A percentile compares a stretch with the other conserved stretches of the same genome.
Conservation (phyloP, 1,140 invertebrate species). For the Helicoverpa armigera region DNA sequence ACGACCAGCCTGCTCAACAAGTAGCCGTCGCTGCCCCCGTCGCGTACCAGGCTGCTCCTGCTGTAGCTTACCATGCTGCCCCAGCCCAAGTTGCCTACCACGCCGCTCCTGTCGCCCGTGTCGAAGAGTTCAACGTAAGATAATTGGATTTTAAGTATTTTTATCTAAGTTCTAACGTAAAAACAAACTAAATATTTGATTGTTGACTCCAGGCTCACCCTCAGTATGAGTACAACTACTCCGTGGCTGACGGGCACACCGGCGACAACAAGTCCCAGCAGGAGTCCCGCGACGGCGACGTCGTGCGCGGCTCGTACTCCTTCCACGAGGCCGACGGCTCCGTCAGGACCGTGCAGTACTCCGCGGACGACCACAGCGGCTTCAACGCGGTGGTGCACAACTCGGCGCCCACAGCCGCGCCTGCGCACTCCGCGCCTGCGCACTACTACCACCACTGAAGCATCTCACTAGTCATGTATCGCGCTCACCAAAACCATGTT, state of each 20-base stretch:
- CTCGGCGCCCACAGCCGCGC: slow-evolving; percentile 71
- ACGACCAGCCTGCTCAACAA: slow-evolving; percentile 64
- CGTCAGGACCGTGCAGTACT: slow-evolving; percentile 85
- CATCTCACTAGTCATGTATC: slow-evolving; percentile 21
- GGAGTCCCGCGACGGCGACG: slow-evolving; percentile 85
- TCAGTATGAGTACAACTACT: slow-evolving; percentile 85
- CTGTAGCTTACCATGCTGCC: slow-evolving; percentile 56
- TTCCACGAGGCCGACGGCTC: slow-evolving; percentile 86
- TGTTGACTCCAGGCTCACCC: slow-evolving; percentile 75
- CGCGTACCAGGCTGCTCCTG: slow-evolving; percentile 58
- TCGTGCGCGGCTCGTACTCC: slow-evolving; percentile 86
- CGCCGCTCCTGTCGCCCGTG: slow-evolving; percentile 44
- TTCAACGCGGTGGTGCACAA: slow-evolving; percentile 87
- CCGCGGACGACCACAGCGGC: slow-evolving; percentile 84
- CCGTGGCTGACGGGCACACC: slow-evolving; percentile 83
- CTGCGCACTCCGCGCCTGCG: too few relatives aligned
- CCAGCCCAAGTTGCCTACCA: slow-evolving; percentile 58
- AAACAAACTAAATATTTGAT: not conserved
- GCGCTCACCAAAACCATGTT: slow-evolving; percentile 37
- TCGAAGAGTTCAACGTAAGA: slow-evolving; percentile 51
- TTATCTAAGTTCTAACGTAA: not conserved
- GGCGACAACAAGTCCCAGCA: slow-evolving; percentile 86
- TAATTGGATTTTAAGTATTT: not conserved
- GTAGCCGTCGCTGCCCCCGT: slow-evolving; percentile 54
- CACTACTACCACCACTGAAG: too few relatives aligned